Base-by-base conservation (phyloP, 2,888 invertebrate species). In the Mantis religiosa region DNA sequence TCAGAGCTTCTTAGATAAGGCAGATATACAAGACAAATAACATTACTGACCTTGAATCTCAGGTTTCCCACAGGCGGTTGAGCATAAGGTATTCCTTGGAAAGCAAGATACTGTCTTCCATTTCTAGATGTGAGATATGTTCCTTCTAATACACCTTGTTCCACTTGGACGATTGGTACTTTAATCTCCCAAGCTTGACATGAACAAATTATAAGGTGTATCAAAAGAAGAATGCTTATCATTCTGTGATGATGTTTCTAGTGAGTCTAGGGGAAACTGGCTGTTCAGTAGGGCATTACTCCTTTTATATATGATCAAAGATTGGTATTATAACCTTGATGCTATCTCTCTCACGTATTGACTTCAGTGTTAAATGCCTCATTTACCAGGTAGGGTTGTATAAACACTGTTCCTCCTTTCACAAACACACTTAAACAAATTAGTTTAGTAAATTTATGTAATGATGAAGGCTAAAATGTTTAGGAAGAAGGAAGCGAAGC, bases 31-130 rank as follows among this genome's bases (percentile, higher is more conserved):
- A 71, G 54, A 20, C 54, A 71, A 20, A 71, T 20, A 71, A 2
- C 54, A 20, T 4, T 71, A 71, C 83, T 15, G 84, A 92, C 91
- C 92, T 95, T 93, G 92, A 96, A 96, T 91, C 96, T 93, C 86
- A 94, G 93, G 90, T 95, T 94, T n/a, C 95, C 95, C 15, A 95
- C 92, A 0, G 96, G 96, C 25, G 96, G 95, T 88, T 94, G 92
- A 0, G 96, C 96, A 91, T 95, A 96, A 0, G 96, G 96, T 84
- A 96, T 93, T 0, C 96, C 96, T 91, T 95, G 94, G 91, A 95
- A 96, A 82, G 95, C 95, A 14, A 94, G 94, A 90, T 93, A 95
- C 0, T 92, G 91, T 85, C 91, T 90, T 8, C 90, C 94, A 92
- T 30, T 89, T 28, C 89, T 94, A 93, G 84, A 90, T 25, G 30